Evolutionary conservation across 2,888 invertebrate genomes (phyloP).

Genomic region (Therioaphis trifolii): DNA sequence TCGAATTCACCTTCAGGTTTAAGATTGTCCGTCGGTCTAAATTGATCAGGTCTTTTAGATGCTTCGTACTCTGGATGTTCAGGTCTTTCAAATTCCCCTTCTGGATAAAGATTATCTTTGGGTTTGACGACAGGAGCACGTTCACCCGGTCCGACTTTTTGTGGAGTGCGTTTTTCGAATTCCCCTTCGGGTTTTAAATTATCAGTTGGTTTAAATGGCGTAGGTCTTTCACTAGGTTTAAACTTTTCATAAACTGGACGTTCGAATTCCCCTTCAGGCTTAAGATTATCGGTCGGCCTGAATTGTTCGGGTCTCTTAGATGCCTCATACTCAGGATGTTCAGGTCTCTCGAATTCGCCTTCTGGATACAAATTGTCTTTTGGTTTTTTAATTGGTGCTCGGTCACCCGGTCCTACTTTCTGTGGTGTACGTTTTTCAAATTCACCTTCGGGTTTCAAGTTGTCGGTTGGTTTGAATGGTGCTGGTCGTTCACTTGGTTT

Average conservation of each 20-base stretch:
- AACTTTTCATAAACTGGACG: constrained; percentile 68
- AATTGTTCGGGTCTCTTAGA: constrained; percentile 71
- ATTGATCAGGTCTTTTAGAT: constrained; percentile 65
- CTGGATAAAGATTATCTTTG: constrained; percentile 72
- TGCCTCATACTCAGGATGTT: constrained; percentile 64
- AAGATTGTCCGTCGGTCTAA: constrained; percentile 71
- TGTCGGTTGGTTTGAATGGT: constrained; percentile 75
- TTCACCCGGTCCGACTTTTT: constrained; percentile 67
- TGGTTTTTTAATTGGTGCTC: constrained; percentile 64
- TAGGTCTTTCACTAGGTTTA: constrained; percentile 74
- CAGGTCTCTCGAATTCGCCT: constrained; percentile 70
- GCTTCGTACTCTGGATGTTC: constrained; percentile 20
- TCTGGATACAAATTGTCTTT: constrained; percentile 74
- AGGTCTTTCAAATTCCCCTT: constrained; percentile 72
- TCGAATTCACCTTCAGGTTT: constrained; percentile 69
- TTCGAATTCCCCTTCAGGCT: constrained; percentile 70
- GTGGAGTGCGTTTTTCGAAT: constrained; percentile 67
- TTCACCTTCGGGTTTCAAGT: constrained; percentile 68
- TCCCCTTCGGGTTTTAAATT: constrained; percentile 70
- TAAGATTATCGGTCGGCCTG: constrained; percentile 72
- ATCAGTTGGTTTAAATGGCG: constrained; percentile 75
- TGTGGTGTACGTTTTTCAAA: constrained; percentile 70
- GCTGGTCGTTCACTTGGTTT: constrained; percentile 74
- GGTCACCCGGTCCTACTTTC: constrained; percentile 69
- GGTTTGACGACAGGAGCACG: constrained; percentile 68